A percentile compares a stretch with the other conserved stretches of the same genome.
These are phyloP conservation scores for Apocrypta bakeri DNA, from an alignment of 1,140 invertebrate species.

Conservation along the genomic window DNA sequence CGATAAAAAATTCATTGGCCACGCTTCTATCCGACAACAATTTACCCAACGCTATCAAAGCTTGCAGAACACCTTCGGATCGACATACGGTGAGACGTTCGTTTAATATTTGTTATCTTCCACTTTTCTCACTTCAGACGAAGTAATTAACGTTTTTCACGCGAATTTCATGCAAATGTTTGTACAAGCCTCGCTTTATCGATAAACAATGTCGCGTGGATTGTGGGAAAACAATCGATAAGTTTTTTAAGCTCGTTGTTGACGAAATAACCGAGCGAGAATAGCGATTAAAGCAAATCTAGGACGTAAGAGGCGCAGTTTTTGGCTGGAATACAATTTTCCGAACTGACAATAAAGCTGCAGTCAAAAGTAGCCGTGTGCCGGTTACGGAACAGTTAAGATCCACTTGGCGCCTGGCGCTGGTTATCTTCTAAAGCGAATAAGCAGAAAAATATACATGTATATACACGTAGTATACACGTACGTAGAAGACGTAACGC, in stretches of 20 bases:
- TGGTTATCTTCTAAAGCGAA: not conserved
- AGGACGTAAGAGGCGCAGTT: not conserved
- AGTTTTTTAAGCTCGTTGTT: not conserved
- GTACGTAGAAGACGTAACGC: not conserved
- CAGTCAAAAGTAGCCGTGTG: not conserved
- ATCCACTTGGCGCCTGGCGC: slow-evolving; percentile 23
- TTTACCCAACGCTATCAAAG: slow-evolving; percentile 1
- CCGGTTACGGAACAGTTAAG: slow-evolving; percentile 9
- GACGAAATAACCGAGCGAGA: no score
- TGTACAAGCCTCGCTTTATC: no score
- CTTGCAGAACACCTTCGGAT: slow-evolving; percentile 2
- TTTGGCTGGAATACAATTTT: not conserved
- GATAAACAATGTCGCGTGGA: not conserved
- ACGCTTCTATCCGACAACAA: slow-evolving; percentile 34
- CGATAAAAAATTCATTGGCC: slow-evolving; percentile 33
- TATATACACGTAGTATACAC: no score
- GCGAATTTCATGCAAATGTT: no score
- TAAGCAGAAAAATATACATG: not conserved
- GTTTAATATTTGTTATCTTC: no score
- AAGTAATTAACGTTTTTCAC: no score
- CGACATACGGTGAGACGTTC: slow-evolving; percentile 24
- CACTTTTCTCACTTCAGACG: no score
- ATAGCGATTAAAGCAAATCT: no score
- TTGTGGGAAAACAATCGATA: not conserved
- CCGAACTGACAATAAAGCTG: not conserved